phyloP scores from a whole-genome alignment of 2,113 vertebrate genomes.

The Trogon melanurus region DNA sequence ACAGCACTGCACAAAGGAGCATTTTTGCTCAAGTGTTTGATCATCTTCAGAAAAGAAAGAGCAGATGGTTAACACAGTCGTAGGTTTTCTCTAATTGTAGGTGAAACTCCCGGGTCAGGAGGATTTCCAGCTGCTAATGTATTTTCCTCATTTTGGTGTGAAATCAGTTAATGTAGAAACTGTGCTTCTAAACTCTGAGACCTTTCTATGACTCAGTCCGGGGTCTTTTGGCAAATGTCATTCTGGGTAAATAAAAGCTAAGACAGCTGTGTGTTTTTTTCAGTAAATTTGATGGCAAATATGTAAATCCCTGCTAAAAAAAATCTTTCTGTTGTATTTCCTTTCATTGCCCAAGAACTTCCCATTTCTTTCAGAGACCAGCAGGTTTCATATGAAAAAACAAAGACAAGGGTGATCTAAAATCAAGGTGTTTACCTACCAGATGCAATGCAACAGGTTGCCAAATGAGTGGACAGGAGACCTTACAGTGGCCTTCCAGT shows the following conservation, averaged over 20 bases:
- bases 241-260: background rate
- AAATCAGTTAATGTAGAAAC: background rate
- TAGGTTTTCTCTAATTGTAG: constrained; percentile 45
- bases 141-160: constrained; percentile 43
- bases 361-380: background rate
- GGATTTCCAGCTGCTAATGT: constrained; percentile 61
- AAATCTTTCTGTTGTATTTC: accelerated
- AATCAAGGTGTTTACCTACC: accelerated
- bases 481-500: no score
- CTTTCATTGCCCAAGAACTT: background rate
- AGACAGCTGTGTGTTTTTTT: background rate
- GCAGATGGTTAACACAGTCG: constrained; percentile 60
- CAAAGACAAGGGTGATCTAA: background rate
- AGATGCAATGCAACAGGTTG: background rate
- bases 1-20: constrained; percentile 57
- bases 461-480: background rate
- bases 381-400: background rate
- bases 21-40: constrained; percentile 35
- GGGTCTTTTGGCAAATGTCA: background rate
- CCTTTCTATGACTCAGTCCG: accelerated
- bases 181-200: background rate
- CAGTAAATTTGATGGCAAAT: background rate
- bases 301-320: background rate
- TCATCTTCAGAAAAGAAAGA: constrained; percentile 2
- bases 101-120: constrained; percentile 14